phyloP scores from a whole-genome alignment of 1,140 invertebrate genomes.

The Zelostemma sp. region DNA sequence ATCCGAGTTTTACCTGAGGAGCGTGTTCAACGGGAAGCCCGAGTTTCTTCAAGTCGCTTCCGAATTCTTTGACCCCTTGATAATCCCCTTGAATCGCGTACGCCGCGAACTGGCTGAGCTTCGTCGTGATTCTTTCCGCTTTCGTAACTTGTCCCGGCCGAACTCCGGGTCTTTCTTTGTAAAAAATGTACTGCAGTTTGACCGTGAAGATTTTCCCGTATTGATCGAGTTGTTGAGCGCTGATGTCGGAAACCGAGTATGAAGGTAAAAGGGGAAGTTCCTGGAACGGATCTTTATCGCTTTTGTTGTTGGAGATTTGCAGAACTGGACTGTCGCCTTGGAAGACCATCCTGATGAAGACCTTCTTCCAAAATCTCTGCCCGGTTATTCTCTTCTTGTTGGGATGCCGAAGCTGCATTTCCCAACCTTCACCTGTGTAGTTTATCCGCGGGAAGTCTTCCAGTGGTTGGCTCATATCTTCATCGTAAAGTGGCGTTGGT shows the following conservation, averaged over 20 bases:
- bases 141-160: slow-evolving; percentile 96
- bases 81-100: slow-evolving; percentile 95
- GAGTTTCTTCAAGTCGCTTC: slow-evolving; percentile 91
- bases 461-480: slow-evolving; percentile 92
- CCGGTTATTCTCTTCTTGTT: slow-evolving; percentile 99
- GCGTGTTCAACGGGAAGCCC: slow-evolving; percentile 98
- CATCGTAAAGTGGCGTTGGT: slow-evolving; percentile 94
- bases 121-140: slow-evolving; percentile 90
- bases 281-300: slow-evolving; percentile 93
- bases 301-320: slow-evolving; percentile 86
- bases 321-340: slow-evolving; percentile 88
- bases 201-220: slow-evolving; percentile 99
- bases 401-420: slow-evolving; percentile 95
- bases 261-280: slow-evolving; percentile 93
- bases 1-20: slow-evolving; percentile 77
- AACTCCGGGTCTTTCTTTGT: slow-evolving; percentile 97
- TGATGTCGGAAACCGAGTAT: slow-evolving; percentile 92
- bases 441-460: slow-evolving; percentile 90
- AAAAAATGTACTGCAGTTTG: slow-evolving; percentile 98
- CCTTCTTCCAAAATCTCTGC: slow-evolving; percentile 98
- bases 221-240: slow-evolving; percentile 97
- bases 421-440: slow-evolving; percentile 91
- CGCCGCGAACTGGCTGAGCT: slow-evolving; percentile 93
- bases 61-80: slow-evolving; percentile 92
- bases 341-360: slow-evolving; percentile 85